phyloP scores from a whole-genome alignment of 2,113 vertebrate genomes.

The Columba janthina region DNA sequence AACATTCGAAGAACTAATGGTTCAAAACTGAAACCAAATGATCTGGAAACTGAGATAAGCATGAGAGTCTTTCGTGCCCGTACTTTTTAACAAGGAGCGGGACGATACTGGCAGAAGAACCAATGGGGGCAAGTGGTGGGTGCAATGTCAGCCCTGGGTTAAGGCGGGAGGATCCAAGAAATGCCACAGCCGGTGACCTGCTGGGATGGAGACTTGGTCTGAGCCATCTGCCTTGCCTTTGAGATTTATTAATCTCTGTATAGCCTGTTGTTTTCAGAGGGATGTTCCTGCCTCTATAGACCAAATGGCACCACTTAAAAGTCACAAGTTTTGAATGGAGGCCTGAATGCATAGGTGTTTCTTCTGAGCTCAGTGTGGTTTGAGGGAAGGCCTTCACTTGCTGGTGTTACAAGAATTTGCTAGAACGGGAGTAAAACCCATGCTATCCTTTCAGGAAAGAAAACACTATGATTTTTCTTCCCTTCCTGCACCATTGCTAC shows the following conservation, averaged over 20 bases:
- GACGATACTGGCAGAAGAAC: background rate
- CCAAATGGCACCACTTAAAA: background rate
- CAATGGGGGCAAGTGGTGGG: background rate
- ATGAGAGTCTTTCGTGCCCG: background rate
- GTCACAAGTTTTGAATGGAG: background rate
- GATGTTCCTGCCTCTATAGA: background rate
- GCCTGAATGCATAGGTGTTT: rapidly evolving
- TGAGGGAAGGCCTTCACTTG: background rate
- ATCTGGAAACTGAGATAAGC: background rate
- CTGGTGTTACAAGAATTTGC: background rate
- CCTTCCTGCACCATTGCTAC: background rate
- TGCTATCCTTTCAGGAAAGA: background rate
- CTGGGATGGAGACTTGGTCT: background rate
- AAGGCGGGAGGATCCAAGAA: background rate
- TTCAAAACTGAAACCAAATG: background rate
- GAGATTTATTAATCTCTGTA: background rate
- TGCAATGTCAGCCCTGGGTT: background rate
- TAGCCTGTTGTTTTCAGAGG: background rate
- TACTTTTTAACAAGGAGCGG: background rate
- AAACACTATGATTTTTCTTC: background rate
- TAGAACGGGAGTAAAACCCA: background rate
- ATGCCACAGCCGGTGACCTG: background rate
- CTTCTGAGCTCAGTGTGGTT: background rate
- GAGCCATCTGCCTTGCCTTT: background rate
- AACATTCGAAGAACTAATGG: background rate